phyloP scores from a whole-genome alignment of 2,113 vertebrate genomes.

The Chloropsis hardwickii region DNA sequence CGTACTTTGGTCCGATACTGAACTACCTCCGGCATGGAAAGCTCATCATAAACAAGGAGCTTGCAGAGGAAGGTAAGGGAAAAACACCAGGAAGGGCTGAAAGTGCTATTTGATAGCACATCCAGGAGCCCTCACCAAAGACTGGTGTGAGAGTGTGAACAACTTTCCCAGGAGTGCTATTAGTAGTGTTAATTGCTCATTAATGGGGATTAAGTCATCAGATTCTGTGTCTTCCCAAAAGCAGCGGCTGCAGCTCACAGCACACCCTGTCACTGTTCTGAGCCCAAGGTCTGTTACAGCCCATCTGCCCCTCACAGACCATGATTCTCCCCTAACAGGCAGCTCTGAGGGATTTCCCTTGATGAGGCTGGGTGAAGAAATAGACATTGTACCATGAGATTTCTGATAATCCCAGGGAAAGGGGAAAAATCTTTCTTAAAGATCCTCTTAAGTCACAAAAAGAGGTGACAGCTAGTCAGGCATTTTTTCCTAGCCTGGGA shows the following conservation, averaged over 20 bases:
- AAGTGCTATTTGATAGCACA: not conserved
- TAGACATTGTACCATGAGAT: not conserved
- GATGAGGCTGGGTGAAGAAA: not conserved
- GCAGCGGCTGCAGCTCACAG: not conserved
- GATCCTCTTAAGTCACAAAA: not conserved
- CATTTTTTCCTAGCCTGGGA: not conserved
- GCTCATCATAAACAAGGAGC: conserved; percentile 96
- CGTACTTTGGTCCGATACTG: conserved; percentile 96
- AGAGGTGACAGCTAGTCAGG: not conserved
- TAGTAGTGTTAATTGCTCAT: not conserved
- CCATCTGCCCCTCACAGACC: not conserved
- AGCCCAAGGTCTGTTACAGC: not conserved
- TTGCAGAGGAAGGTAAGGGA: conserved; percentile 93
- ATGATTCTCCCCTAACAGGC: not conserved
- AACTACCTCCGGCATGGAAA: conserved; percentile 99
- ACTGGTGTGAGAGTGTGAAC: not conserved
- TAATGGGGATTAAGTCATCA: not conserved
- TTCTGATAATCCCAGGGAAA: not conserved
- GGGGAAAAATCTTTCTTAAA: not conserved
- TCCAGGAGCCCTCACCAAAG: too few species aligned
- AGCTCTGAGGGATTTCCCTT: not conserved
- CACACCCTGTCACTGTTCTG: not conserved
- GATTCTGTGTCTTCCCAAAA: not conserved
- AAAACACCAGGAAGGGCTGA: not conserved
- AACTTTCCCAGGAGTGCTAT: not conserved